Conservation (phyloP, 2,888 invertebrate genomes). For the Taenaris catops region DNA sequence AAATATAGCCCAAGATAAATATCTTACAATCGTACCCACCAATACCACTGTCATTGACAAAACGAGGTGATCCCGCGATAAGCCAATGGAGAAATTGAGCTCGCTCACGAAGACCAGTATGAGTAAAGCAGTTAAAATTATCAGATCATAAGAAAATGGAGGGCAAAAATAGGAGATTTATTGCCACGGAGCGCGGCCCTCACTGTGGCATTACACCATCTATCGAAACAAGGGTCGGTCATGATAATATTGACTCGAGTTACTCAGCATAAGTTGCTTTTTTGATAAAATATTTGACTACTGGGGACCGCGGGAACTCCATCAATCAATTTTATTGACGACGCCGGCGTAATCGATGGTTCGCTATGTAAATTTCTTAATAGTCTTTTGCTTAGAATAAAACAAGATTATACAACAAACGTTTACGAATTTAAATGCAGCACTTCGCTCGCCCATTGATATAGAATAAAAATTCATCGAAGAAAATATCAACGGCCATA, state of each 20-base stretch:
- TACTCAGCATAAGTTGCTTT: slow-evolving; percentile 7
- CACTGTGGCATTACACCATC: slow-evolving; percentile 18
- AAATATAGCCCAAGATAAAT: background rate
- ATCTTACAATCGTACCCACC: slow-evolving; percentile 3
- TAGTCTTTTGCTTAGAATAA: too few species aligned
- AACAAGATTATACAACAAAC: too few species aligned
- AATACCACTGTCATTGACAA: slow-evolving; percentile 9
- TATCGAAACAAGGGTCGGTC: slow-evolving; percentile 18
- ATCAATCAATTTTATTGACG: slow-evolving; percentile 24
- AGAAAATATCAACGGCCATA: too few species aligned
- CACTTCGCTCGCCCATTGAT: too few species aligned
- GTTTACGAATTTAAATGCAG: too few species aligned
- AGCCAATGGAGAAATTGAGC: slow-evolving; percentile 40
- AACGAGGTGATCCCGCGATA: slow-evolving; percentile 42
- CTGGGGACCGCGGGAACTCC: slow-evolving; percentile 11
- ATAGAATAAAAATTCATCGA: too few species aligned
- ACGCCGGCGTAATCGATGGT: slow-evolving; percentile 6
- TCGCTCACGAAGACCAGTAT: slow-evolving; percentile 45
- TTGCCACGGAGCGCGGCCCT: slow-evolving; percentile 14
- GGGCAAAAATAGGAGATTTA: slow-evolving; percentile 35
- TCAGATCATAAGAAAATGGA: slow-evolving; percentile 38
- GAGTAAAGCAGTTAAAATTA: slow-evolving; percentile 32
- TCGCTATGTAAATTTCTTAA: too few species aligned
- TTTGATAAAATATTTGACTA: slow-evolving; percentile 20
- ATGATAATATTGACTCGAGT: slow-evolving; percentile 27